Percentiles rank a stretch among this genome's conserved stretches.
phyloP scores from a whole-genome alignment of 2,113 vertebrate species.

The Probosciger aterrimus region DNA sequence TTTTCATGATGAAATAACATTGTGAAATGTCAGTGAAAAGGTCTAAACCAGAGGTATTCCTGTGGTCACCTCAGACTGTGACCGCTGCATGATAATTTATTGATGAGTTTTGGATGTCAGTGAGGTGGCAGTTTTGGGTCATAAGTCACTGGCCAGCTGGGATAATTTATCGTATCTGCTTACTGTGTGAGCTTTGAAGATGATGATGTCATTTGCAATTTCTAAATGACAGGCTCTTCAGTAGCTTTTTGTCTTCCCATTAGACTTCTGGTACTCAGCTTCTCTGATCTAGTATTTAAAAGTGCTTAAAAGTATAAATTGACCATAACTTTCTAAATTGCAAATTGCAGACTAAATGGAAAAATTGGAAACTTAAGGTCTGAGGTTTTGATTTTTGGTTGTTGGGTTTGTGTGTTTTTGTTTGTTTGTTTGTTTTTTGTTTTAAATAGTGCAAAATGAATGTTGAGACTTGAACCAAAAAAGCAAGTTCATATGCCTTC shows the following conservation, averaged over 20 bases:
- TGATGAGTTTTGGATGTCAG: not conserved
- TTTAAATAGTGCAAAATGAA: not conserved
- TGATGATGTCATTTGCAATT: not conserved
- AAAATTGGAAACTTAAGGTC: not conserved
- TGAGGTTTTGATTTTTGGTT: not conserved
- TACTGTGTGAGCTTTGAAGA: not conserved
- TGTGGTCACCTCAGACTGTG: not conserved
- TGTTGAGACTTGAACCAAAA: not conserved
- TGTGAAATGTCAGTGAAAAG: not conserved
- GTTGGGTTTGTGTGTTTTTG: not conserved
- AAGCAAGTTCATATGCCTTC: not conserved
- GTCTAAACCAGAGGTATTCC: not conserved
- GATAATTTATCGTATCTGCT: not conserved
- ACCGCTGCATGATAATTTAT: rapidly evolving
- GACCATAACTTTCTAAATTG: not conserved
- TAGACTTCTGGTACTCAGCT: not conserved
- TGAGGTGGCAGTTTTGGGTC: not conserved
- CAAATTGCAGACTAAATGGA: not conserved
- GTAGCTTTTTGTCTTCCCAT: not conserved
- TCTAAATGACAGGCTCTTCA: not conserved
- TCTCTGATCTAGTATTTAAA: not conserved
- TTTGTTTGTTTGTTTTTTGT: not conserved
- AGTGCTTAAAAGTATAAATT: not conserved
- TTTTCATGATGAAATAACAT: not conserved
- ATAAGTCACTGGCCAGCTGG: not conserved